phyloP scores from a whole-genome alignment of 2,113 vertebrate species.

The human (Homo sapiens) region DNA sequence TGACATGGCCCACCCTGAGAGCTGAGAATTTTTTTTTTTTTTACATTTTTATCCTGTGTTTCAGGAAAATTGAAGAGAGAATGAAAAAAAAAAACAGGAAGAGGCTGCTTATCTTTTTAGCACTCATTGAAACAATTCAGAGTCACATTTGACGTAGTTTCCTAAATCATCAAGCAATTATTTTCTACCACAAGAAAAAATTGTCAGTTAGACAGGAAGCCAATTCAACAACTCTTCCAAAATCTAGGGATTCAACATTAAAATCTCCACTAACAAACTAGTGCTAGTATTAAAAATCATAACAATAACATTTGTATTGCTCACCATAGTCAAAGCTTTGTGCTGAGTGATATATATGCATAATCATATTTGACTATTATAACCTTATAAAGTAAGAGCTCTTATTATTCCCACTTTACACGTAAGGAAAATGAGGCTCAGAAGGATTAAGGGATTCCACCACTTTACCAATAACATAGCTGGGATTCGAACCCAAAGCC shows the following conservation, averaged over 20 bases:
- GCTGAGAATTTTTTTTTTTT: neutral
- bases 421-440: neutral
- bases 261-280: neutral
- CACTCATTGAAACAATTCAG: neutral
- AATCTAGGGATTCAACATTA: neutral
- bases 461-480: no score
- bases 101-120: neutral
- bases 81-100: neutral
- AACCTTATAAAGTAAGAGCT: neutral
- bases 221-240: neutral
- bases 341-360: neutral
- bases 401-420: neutral
- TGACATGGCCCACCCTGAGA: neutral
- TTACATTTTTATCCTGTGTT: neutral
- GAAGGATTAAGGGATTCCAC: neutral
- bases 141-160: neutral
- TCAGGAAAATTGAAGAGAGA: neutral
- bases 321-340: no score
- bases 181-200: neutral
- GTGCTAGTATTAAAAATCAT: neutral
- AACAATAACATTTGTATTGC: neutral
- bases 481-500: neutral
- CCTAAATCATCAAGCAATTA: neutral
- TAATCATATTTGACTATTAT: neutral
- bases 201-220: neutral